Percentiles rank a stretch among this genome's conserved stretches.
phyloP scores from a whole-genome alignment of 1,140 invertebrate species.

The Polypedilum pembai region DNA sequence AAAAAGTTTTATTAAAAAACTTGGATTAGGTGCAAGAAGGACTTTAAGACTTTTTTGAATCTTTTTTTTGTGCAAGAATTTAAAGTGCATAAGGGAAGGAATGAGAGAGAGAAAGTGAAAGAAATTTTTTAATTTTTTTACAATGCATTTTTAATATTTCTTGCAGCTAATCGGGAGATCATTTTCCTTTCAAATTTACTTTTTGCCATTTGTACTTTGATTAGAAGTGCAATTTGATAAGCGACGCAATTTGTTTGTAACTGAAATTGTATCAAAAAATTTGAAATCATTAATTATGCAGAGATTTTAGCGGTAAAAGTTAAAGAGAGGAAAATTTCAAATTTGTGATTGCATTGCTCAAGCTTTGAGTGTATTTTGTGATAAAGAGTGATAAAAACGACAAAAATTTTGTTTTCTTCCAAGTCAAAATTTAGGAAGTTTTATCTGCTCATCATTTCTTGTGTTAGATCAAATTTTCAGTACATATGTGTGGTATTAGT shows the following conservation, averaged over 20 bases:
- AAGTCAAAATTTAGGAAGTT: too few relatives aligned
- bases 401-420: too few relatives aligned
- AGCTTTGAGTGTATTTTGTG: too few relatives aligned
- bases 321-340: background rate
- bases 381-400: too few relatives aligned
- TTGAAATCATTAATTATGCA: background rate
- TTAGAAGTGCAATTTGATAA: slow-evolving; percentile 26
- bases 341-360: background rate
- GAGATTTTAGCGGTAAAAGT: background rate
- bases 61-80: too few relatives aligned
- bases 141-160: background rate
- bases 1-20: too few relatives aligned
- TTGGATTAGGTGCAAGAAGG: background rate
- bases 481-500: too few relatives aligned
- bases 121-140: background rate
- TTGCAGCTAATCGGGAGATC: background rate
- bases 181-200: slow-evolving; percentile 1
- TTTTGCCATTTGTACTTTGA: slow-evolving; percentile 28
- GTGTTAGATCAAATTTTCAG: too few relatives aligned
- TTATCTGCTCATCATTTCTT: too few relatives aligned
- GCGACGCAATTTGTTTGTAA: slow-evolving; percentile 22
- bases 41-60: background rate
- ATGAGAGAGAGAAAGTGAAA: background rate
- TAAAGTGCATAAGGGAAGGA: background rate
- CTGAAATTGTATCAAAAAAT: slow-evolving; percentile 17